phyloP scores from a whole-genome alignment of 2,888 invertebrate genomes.

The Noctua comes region DNA sequence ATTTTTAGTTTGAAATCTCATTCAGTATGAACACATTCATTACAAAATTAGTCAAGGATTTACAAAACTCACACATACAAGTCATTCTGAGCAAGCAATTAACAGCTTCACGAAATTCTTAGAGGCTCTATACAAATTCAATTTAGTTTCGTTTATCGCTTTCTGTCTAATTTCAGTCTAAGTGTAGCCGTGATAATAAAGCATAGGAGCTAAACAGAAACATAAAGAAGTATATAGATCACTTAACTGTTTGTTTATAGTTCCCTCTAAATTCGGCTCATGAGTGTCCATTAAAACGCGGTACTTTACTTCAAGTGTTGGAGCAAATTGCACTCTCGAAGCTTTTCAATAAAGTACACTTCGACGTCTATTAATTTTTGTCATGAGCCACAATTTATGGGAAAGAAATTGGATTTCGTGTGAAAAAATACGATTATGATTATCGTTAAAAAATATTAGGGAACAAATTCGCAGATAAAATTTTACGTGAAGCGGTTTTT shows the following conservation, averaged over 20 bases:
- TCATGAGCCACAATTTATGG: slow-evolving; percentile 49
- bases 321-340: slow-evolving; percentile 38
- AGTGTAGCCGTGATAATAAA: slow-evolving; percentile 38
- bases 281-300: slow-evolving; percentile 44
- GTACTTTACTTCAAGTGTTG: slow-evolving; percentile 18
- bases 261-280: slow-evolving; percentile 35
- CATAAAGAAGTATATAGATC: slow-evolving; percentile 44
- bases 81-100: slow-evolving; percentile 49
- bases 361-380: slow-evolving; percentile 45
- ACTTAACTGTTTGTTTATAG: slow-evolving; percentile 46
- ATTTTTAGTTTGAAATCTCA: neutral
- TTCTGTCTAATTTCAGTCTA: slow-evolving; percentile 42
- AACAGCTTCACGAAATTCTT: slow-evolving; percentile 37
- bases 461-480: neutral
- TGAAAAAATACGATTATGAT: slow-evolving; percentile 52
- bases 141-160: slow-evolving; percentile 51
- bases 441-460: slow-evolving; percentile 39
- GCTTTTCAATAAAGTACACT: slow-evolving; percentile 50
- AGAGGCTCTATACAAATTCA: slow-evolving; percentile 47
- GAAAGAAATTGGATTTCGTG: slow-evolving; percentile 48
- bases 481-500: slow-evolving; percentile 6
- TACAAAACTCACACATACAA: slow-evolving; percentile 19
- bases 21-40: slow-evolving; percentile 11
- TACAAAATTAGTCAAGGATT: slow-evolving; percentile 23
- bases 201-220: slow-evolving; percentile 42